Conservation (phyloP, 1,140 invertebrate species). For the Macrotrachela quadricornifera region DNA sequence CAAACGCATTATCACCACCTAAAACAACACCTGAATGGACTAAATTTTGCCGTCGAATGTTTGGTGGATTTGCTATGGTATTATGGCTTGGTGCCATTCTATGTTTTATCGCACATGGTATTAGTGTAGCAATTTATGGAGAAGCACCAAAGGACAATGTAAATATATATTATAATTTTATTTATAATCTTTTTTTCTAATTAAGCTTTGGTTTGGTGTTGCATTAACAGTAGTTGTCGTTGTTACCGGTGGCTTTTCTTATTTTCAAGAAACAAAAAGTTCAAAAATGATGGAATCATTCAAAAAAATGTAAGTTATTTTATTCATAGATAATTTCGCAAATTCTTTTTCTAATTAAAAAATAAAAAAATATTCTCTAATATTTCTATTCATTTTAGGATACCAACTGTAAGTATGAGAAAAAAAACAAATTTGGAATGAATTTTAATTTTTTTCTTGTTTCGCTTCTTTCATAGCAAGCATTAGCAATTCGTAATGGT, state of each 20-base stretch:
- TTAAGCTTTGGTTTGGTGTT: conserved; percentile 43
- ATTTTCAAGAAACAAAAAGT: conserved; percentile 31
- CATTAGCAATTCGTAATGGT: conserved; percentile 75
- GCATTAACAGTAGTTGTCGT: conserved; percentile 27
- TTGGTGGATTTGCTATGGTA: conserved; percentile 82
- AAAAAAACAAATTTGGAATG: neutral
- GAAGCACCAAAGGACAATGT: conserved; percentile 66
- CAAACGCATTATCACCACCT: conserved; percentile 43
- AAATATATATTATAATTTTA: no score
- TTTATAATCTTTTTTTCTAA: conserved; percentile 41
- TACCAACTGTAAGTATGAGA: neutral
- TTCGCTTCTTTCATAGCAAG: conserved; percentile 41
- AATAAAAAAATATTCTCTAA: neutral
- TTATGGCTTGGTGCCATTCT: conserved; percentile 89
- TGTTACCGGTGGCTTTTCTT: conserved; percentile 30
- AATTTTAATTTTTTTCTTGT: neutral
- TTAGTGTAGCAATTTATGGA: conserved; percentile 63
- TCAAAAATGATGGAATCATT: conserved; percentile 60
- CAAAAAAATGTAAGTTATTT: conserved; percentile 36
- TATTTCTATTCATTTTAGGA: neutral
- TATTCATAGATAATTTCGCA: no score
- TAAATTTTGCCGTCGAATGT: conserved; percentile 90
- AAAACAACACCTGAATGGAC: conserved; percentile 91
- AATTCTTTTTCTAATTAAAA: no score
- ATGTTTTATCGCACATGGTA: conserved; percentile 85